Evolutionary conservation across 2,113 vertebrate genomes (phyloP).

Genomic region (Colossoma macropomum): DNA sequence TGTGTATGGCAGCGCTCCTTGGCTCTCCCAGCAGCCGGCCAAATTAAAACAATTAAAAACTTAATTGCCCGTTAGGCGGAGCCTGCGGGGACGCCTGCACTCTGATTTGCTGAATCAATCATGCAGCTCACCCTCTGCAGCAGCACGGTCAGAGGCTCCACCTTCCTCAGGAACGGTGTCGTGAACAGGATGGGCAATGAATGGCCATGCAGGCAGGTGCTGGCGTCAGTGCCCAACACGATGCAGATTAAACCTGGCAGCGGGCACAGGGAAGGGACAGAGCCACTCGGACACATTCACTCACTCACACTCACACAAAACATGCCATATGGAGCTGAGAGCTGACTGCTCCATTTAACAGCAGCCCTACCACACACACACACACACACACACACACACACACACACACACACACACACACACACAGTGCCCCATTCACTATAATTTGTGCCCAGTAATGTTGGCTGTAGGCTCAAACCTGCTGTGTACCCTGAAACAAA

Average conservation of each 20-base stretch:
- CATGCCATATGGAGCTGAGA: constrained; percentile 54
- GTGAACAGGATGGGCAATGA: background rate
- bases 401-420: constrained; percentile 18
- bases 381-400: constrained; percentile 34
- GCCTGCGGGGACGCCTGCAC: constrained; percentile 49
- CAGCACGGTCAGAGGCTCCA: background rate
- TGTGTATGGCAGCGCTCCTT: constrained; percentile 29
- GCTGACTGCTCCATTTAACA: constrained; percentile 49
- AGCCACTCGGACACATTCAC: constrained; percentile 34
- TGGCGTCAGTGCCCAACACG: constrained; percentile 40
- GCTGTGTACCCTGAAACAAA: constrained; percentile 32
- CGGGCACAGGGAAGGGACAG: constrained; percentile 27
- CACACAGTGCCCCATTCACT: background rate
- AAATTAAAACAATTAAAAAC: constrained; percentile 65
- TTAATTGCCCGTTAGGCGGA: constrained; percentile 60
- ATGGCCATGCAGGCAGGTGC: constrained; percentile 39
- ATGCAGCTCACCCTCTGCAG: constrained; percentile 39
- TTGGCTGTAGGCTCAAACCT: constrained; percentile 28
- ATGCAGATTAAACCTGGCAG: constrained; percentile 53
- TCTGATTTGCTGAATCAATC: constrained; percentile 56
- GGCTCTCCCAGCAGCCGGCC: constrained; percentile 51
- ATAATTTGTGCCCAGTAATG: constrained; percentile 38
- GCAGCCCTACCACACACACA: constrained; percentile 24
- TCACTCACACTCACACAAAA: constrained; percentile 36
- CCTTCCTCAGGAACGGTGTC: constrained; percentile 2